Base-by-base conservation (phyloP, 2,888 invertebrate species). In the Callosobruchus maculatus region DNA sequence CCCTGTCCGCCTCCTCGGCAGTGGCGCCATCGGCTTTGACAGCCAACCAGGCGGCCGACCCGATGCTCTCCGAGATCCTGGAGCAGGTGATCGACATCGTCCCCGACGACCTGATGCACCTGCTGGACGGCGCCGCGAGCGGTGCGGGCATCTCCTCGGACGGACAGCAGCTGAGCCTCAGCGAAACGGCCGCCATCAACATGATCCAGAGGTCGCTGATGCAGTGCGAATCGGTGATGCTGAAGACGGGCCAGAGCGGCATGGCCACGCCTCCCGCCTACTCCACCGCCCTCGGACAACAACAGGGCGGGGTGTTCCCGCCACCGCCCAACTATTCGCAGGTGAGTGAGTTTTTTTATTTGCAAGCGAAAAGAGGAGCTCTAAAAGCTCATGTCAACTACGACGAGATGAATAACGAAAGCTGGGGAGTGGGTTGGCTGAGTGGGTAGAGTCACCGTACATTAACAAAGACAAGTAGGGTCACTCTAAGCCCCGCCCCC, bases 181-280 rank as follows among this genome's bases (percentile, higher is more conserved):
- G 91, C 83, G 94, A 94, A 84, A 93, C 93, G 85, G 92, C 93
- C 87, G 95, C 94, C 77, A 97, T 97, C 78, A 95, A 93, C 84
- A 95, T 94, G 70, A 98, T 98, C 83, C 95, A 96, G 84, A 94
- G 95, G 85, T 95, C 94, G 82, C 89, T 98, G 83, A 97, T 97
- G 97, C 93, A 93, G 82, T 94, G 92, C 83, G 95, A 95, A 86
- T 91, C 91, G 75, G 88, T 85, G 74, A 89, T 92, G 74, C 93
- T 92, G 85, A 90, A 90, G 49, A 49, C 49, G 1, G 49, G 49
- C 9, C 49, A 49, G 49, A 18, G 49, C 18, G 13, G 49, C 7
- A 49, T 49, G 49, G 49, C 49, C 74, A 90, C 91, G 49, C 91
- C 91, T 72, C 91, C 92, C 67, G 90, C 90, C 70, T 93, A 92